Evolutionary conservation across 2,113 vertebrate species (phyloP), one percentile per base, ranked within the genome.

Genomic region (Neodon shergylaensis): DNA sequence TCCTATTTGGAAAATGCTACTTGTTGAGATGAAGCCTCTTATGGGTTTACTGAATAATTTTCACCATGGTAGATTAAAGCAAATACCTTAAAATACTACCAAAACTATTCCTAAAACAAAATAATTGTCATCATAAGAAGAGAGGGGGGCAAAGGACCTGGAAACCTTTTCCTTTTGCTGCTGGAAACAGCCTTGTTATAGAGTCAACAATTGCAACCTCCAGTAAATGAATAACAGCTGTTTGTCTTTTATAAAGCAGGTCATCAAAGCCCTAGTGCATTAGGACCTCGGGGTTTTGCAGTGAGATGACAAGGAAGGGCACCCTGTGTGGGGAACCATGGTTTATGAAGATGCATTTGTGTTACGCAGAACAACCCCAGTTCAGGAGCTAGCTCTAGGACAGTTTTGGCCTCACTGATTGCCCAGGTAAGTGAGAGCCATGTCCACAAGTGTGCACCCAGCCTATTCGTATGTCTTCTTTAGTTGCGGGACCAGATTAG

Each of bases 1-100:
- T 86, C 72, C 96, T 93, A 44, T 96, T 81, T 83, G 95, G 90
- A 88, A 95, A 88, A 58, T n/a, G 81, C 72, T n/a, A 84, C 81
- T 78, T 39, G n/a, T 49, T 77, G 73, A 82, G 47, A 83, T 61
- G 42, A 85, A 94, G 58, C 92, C 83, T 95, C 52, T 86, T 92
- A 16, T 82, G 79, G 21, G 28, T 82, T 82, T 91, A 73, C 92
- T 86, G 63, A 94, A 78, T 94, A 72, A 68, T 91, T 94, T 96
- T 49, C 21, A 94, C 66, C 10, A 4, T 33, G 65, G 28, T 87
- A 87, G 68, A 94, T 93, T 94, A 89, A 94, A 94, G 83, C 88
- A 24, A 88, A 81, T 94, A 61, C n/a, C 44, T 90, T 70, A 94
- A 94, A 87, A 90, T 79, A 44, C 58, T 77, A 85, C 72, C 87